phyloP scores from a whole-genome alignment of 2,113 vertebrate species.

The Tiliqua scincoides region DNA sequence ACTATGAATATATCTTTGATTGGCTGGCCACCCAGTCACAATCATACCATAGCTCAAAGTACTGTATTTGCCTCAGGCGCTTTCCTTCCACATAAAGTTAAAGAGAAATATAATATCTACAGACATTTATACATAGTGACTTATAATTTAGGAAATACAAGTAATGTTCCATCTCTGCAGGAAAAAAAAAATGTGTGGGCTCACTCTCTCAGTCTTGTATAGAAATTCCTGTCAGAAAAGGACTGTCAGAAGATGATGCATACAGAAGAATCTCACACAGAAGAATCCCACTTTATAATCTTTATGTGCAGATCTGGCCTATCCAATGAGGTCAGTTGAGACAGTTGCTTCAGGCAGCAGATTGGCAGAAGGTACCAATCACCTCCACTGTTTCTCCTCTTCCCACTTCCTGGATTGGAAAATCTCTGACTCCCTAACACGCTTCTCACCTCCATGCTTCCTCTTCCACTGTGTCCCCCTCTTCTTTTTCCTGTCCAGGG shows the following conservation, averaged over 20 bases:
- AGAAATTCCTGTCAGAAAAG: neutral
- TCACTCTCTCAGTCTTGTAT: neutral
- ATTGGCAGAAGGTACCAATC: no score
- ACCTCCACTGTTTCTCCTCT: no score
- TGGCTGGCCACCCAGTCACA: slow-evolving; percentile 12
- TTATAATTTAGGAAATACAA: slow-evolving; percentile 29
- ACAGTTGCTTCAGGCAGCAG: no score
- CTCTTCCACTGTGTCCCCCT: no score
- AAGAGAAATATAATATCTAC: slow-evolving; percentile 49
- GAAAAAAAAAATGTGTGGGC: neutral
- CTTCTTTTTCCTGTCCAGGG: no score
- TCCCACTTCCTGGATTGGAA: no score
- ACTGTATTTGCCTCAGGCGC: slow-evolving; percentile 55
- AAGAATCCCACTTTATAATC: no score
- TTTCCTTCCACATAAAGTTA: slow-evolving; percentile 23
- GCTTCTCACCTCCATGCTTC: no score
- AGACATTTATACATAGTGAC: slow-evolving; percentile 30
- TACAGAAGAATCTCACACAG: neutral
- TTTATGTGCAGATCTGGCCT: no score
- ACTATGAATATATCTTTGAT: rapidly evolving
- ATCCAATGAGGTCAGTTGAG: no score
- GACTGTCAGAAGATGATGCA: neutral
- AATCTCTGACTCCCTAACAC: no score
- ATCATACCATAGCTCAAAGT: slow-evolving; percentile 40
- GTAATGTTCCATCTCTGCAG: neutral